phyloP scores from a whole-genome alignment of 1,140 invertebrate species.

The Frieseomelitta varia region DNA sequence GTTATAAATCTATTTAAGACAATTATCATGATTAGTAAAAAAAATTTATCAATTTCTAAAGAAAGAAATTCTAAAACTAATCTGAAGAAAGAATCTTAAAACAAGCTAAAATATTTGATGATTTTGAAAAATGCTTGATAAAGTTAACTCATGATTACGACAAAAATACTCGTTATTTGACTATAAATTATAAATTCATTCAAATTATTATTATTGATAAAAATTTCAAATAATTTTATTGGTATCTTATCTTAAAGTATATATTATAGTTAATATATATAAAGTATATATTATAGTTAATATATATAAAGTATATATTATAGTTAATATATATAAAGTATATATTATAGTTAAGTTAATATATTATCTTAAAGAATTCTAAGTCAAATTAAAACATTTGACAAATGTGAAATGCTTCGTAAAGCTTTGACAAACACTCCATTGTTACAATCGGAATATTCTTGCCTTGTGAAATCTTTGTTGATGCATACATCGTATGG shows the following conservation, averaged over 20 bases:
- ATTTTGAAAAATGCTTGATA: not conserved
- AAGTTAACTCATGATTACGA: not conserved
- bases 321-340: no score
- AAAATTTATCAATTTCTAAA: not conserved
- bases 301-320: no score
- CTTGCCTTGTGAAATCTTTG: constrained; percentile 46
- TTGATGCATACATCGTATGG: constrained; percentile 20
- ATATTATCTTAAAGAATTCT: not conserved
- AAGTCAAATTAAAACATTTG: not conserved
- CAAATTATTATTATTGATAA: not conserved
- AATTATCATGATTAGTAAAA: not conserved
- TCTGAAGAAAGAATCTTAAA: not conserved
- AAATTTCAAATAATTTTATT: not conserved
- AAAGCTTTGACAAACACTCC: not conserved
- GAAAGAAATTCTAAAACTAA: no score
- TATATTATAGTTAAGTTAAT: no score
- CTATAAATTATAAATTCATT: no score
- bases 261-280: no score
- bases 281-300: no score
- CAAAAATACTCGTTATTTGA: not conserved
- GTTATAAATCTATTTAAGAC: not conserved
- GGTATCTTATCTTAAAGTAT: not conserved
- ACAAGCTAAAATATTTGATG: not conserved
- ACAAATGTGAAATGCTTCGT: not conserved
- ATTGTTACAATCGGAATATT: constrained; percentile 8